Percentiles rank a stretch among this genome's conserved stretches.
Evolutionary conservation across 2,113 vertebrate species (phyloP).

Genomic region (Riparia riparia): DNA sequence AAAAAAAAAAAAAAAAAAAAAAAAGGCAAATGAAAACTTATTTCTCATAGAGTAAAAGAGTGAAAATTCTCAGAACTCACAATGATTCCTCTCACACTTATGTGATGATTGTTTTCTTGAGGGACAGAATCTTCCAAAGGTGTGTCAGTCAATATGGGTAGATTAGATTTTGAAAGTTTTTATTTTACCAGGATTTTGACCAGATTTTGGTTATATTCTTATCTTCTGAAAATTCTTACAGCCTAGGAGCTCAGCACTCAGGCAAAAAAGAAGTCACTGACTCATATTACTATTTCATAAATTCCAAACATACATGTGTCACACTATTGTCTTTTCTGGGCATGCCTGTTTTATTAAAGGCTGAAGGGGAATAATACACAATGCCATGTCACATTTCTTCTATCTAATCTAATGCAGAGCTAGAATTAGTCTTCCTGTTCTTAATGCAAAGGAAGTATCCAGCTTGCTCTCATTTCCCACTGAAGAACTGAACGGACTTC

Average conservation of each 20-base stretch:
- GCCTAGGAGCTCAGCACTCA: accelerated
- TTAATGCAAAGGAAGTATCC: background rate
- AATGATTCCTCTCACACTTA: accelerated
- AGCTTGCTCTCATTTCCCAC: background rate
- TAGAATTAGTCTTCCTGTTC: background rate
- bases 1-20: background rate
- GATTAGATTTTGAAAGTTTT: background rate
- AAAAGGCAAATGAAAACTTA: accelerated
- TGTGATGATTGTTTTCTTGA: background rate
- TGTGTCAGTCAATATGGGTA: accelerated
- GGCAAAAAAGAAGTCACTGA: background rate
- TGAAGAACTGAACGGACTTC: background rate
- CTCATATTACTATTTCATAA: background rate
- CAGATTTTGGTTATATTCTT: background rate
- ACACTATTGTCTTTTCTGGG: background rate
- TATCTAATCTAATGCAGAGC: background rate
- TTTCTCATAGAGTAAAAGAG: background rate
- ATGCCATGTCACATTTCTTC: background rate
- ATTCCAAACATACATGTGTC: background rate
- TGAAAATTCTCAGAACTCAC: background rate
- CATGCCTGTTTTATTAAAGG: background rate
- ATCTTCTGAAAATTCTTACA: background rate
- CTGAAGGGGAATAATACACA: background rate
- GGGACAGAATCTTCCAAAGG: background rate
- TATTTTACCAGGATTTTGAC: background rate